Evolutionary conservation across 2,113 vertebrate genomes (phyloP), one percentile per base, ranked within the genome.

Genomic region (Damaliscus lunatus): DNA sequence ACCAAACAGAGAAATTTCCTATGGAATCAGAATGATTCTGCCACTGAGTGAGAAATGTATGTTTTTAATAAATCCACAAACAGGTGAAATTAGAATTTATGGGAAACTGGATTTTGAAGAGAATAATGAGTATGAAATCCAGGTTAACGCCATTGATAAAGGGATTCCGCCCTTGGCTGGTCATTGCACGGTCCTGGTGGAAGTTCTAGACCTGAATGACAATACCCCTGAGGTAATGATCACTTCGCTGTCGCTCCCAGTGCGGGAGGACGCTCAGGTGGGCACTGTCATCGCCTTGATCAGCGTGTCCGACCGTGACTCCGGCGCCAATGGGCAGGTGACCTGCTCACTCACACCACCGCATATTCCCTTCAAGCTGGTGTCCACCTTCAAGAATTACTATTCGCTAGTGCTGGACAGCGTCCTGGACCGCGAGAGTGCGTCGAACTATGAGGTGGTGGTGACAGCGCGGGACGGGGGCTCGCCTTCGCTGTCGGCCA

Each of bases 181-280:
- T 14, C 99, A 99, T 96, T 99, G 99, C 87, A 99, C 99, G 84
- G 98, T 99, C 15, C 98, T 99, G 48, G 98, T 99, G 1, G 99
- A 99, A 94, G 98, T 99, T 84, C 98, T 99, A 83, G 99, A 99
- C 36, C 96, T 99, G 64, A 99, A 99, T 55, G 99, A 99, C 97
- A 99, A 99, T 3, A 92, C 98, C 33, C 98, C 99, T 97, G 98
- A 99, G 96, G 97, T 99, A 27, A 98, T 98, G 0, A 98, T 99
- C 1, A 99, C 99, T 83, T 99, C 99, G 0, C 98, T 99, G 78
- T 98, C 98, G 0, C 98, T 98, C 55, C 98, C 98, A 0, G 59
- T 99, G 8, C n/a, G 53, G 16, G 99, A 99, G 74, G 97, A 98
- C 64, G 92, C 98, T 14, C 87, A 92, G 23, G 78, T 93, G 3